Evolutionary conservation across 2,888 invertebrate species (phyloP).

Genomic region (Trimorus sp.): DNA sequence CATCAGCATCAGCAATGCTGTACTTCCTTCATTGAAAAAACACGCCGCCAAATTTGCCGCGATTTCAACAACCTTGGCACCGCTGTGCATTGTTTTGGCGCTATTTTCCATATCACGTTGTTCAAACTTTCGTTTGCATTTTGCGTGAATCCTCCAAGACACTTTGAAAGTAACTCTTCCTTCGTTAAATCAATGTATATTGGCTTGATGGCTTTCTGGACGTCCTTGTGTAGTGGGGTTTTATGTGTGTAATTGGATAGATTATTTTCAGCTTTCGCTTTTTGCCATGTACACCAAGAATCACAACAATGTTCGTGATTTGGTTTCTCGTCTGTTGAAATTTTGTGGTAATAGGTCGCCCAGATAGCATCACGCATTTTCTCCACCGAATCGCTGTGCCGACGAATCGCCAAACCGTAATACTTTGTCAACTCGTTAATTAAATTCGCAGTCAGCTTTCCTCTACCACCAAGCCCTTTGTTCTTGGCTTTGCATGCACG

Average conservation of each 20-base stretch:
- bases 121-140: constrained; percentile 65
- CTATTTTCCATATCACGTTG: constrained; percentile 62
- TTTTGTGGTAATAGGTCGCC: constrained; percentile 49
- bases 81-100: constrained; percentile 45
- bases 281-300: constrained; percentile 64
- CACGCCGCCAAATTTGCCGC: background rate
- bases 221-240: constrained; percentile 23
- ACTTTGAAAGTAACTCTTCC: constrained; percentile 41
- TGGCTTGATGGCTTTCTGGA: constrained; percentile 54
- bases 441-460: constrained; percentile 46
- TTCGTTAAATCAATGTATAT: constrained; percentile 67
- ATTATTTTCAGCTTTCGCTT: constrained; percentile 49
- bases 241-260: constrained; percentile 51
- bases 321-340: constrained; percentile 21
- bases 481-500: constrained; percentile 30
- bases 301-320: constrained; percentile 31
- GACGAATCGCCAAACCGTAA: constrained; percentile 45
- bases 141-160: constrained; percentile 38
- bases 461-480: constrained; percentile 41
- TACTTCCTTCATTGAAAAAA: too few relatives aligned
- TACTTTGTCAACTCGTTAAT: constrained; percentile 50
- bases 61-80: constrained; percentile 40
- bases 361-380: constrained; percentile 47
- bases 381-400: constrained; percentile 36
- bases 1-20: too few relatives aligned